Base-by-base conservation (phyloP, 2,888 invertebrate species). In the Yponomeuta malinellus region DNA sequence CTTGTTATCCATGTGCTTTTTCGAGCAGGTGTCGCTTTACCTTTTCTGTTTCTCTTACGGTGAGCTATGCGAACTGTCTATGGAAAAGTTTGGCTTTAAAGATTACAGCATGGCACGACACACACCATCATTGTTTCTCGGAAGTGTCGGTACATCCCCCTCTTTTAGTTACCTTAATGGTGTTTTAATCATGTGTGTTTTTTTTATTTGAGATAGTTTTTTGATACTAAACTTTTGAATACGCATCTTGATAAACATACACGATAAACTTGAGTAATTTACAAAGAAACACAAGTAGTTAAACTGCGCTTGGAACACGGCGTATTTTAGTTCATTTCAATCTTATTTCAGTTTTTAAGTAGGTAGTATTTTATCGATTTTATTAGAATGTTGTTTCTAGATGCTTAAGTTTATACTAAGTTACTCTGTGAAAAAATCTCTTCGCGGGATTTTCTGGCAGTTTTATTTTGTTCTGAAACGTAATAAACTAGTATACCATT, bases 21-120 rank as follows among this genome's bases (percentile, higher is more conserved):
- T 83, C 82, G 79, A 82, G 88, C 86, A 86, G 90, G 90, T 92
- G 89, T 90, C 87, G 90, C 90, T 92, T 90, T 86, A 84, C 79
- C 88, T 88, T 84, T 82, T 87, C 79, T 84, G 80, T 83, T 43
- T 83, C 84, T 89, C 86, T 87, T 86, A 86, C 80, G 88, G 88
- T 89, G 83, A 85, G 79, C 82, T 88, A 76, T 80, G 77, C 79
- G 83, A 83, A 81, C 84, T 86, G 68, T 65, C 70, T 68, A 52
- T 59, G 52, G 75, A 87, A 89, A 88, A 89, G 89, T 89, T 88
- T 88, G 90, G 91, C 91, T 90, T 90, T 79, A 15, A 59, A 79
- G 48, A 86, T 86, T 88, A 85, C 12, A 68, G 92, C 92, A 91
- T 92, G 92, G 88, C 90, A 88, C 88, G 86, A 89, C 87, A 86